A percentile compares a stretch with the other conserved stretches of the same genome.
Conservation (phyloP, 2,888 invertebrate species). For the Polydrusus pterygomalis region DNA sequence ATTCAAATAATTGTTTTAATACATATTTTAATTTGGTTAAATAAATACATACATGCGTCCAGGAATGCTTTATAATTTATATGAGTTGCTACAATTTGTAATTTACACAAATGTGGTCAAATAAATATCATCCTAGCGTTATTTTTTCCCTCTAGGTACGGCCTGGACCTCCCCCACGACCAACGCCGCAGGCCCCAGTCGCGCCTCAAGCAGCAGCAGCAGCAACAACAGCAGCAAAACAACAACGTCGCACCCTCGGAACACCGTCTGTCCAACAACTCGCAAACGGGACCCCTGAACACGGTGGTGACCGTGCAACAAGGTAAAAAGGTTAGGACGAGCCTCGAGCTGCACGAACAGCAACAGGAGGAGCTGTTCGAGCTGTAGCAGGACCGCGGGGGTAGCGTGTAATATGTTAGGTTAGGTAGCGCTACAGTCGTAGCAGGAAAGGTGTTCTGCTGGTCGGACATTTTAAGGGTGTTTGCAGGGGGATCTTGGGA, state of each 20-base stretch:
- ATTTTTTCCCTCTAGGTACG: constrained; percentile 28
- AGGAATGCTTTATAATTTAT: too few relatives aligned
- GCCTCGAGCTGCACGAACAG: constrained; percentile 86
- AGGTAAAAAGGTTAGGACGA: constrained; percentile 86
- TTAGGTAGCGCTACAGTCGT: constrained; percentile 16
- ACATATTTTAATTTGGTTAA: too few relatives aligned
- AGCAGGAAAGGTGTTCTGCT: not conserved
- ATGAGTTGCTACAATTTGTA: too few relatives aligned
- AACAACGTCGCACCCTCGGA: constrained; percentile 12
- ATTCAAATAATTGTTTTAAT: too few relatives aligned
- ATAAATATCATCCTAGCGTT: too few relatives aligned
- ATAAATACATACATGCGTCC: too few relatives aligned
- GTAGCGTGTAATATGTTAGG: constrained; percentile 12
- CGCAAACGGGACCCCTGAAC: constrained; percentile 50
- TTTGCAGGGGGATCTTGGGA: not conserved
- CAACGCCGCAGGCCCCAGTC: constrained; percentile 41
- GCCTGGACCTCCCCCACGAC: constrained; percentile 31
- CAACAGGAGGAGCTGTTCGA: constrained; percentile 94
- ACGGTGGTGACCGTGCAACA: constrained; percentile 82
- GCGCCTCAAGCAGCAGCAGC: constrained; percentile 47
- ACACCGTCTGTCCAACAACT: constrained; percentile 4
- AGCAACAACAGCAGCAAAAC: constrained; percentile 39
- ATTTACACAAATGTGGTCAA: too few relatives aligned
- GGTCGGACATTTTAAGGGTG: constrained; percentile 6
- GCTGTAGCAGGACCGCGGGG: constrained; percentile 78